Percentiles rank a stretch among this genome's conserved stretches.
Evolutionary conservation across 2,113 vertebrate genomes (phyloP).

Genomic region (Microcebus tavaratra): DNA sequence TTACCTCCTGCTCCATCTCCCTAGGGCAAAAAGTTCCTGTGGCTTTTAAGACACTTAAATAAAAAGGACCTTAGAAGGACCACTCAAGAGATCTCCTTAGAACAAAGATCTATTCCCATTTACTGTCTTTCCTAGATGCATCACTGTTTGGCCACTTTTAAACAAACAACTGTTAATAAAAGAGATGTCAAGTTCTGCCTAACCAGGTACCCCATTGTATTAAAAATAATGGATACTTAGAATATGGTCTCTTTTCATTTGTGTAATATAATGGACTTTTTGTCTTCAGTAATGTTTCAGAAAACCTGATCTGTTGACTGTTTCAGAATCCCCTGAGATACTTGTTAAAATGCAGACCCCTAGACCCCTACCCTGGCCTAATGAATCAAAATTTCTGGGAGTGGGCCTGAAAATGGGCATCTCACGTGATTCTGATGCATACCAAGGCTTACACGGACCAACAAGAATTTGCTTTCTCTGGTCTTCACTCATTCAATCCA

Average conservation of each 20-base stretch:
- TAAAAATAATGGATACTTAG: neutral
- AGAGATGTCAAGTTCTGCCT: neutral
- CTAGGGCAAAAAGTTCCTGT: neutral
- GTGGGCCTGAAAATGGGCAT: neutral
- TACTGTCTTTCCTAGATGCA: neutral
- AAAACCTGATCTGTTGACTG: neutral
- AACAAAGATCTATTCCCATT: neutral
- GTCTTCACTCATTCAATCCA: neutral
- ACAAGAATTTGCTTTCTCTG: neutral
- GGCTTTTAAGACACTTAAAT: neutral
- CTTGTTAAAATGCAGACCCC: neutral
- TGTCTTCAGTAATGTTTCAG: slow-evolving; percentile 11
- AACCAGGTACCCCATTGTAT: neutral
- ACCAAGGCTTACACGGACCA: neutral
- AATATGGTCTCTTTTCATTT: neutral
- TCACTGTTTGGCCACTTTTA: neutral
- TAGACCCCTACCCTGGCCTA: neutral
- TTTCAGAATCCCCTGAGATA: neutral
- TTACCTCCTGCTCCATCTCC: neutral
- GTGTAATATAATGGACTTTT: neutral
- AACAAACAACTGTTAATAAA: neutral
- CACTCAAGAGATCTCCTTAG: neutral
- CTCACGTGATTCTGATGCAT: neutral
- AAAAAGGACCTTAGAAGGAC: neutral
- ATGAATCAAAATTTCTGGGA: neutral